phyloP scores from a whole-genome alignment of 2,888 invertebrate species.

The Amitus sp. region DNA sequence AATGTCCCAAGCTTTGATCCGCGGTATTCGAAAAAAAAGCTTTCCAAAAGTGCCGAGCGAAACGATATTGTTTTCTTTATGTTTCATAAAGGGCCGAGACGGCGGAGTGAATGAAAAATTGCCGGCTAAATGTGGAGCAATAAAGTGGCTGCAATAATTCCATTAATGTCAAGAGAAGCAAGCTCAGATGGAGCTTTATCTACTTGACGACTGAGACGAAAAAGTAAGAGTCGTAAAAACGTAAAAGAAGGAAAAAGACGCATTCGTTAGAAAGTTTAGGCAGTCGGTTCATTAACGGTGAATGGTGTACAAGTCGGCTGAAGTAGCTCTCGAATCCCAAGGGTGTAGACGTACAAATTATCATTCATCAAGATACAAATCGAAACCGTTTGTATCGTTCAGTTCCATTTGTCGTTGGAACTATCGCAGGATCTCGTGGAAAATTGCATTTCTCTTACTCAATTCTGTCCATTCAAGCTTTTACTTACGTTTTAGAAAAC shows the following conservation, averaged over 20 bases:
- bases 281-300: conserved; percentile 54
- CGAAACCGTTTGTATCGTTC: conserved; percentile 18
- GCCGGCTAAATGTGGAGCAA: conserved; percentile 38
- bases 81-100: conserved; percentile 18
- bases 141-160: conserved; percentile 50
- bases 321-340: conserved; percentile 49
- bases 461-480: not conserved
- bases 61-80: conserved; percentile 37
- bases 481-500: too few species aligned
- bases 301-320: conserved; percentile 47
- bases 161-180: conserved; percentile 43
- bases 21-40: conserved; percentile 24
- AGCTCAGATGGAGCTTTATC: conserved; percentile 46
- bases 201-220: conserved; percentile 50
- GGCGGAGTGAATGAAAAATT: conserved; percentile 28
- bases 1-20: conserved; percentile 52
- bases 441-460: not conserved
- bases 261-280: conserved; percentile 50
- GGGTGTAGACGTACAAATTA: conserved; percentile 53
- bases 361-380: conserved; percentile 34
- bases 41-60: conserved; percentile 20
- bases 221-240: conserved; percentile 35
- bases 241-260: conserved; percentile 35
- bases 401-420: not conserved
- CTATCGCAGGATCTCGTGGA: not conserved